These are phyloP conservation scores for Drosophila atroscutellata DNA, from an alignment of 2,888 invertebrate genomes.

Conservation along the genomic window DNA sequence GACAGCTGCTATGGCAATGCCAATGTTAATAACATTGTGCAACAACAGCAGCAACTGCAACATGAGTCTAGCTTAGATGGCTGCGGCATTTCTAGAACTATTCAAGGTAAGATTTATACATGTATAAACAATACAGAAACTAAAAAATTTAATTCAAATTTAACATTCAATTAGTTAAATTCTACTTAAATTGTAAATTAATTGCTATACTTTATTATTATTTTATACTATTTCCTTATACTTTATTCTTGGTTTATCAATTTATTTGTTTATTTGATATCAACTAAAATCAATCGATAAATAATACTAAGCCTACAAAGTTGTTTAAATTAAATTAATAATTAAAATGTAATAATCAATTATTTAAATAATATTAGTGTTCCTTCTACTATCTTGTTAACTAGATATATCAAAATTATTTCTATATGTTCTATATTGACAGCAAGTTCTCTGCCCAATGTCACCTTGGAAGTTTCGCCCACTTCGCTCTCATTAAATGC, in stretches of 20 bases:
- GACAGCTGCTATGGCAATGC: neutral
- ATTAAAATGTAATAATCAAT: too few species aligned
- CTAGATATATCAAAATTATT: neutral
- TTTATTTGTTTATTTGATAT: too few species aligned
- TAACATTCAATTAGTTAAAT: neutral
- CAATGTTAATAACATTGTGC: conserved; percentile 1
- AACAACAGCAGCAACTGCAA: conserved; percentile 20
- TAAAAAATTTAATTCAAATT: neutral
- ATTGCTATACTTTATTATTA: neutral
- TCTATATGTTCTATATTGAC: conserved; percentile 8
- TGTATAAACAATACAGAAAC: neutral
- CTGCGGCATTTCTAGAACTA: conserved; percentile 36
- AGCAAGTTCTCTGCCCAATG: conserved; percentile 60
- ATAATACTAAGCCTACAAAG: too few species aligned
- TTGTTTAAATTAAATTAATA: too few species aligned
- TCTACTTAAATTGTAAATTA: neutral
- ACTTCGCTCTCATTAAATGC: conserved; percentile 34
- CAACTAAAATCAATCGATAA: too few species aligned
- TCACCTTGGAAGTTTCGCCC: conserved; percentile 27
- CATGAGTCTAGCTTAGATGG: conserved; percentile 24
- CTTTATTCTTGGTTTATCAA: too few species aligned
- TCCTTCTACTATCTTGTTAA: neutral
- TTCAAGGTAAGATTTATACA: conserved; percentile 44
- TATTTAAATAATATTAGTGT: neutral
- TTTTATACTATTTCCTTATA: too few species aligned